A percentile compares a stretch with the other conserved stretches of the same genome.
Conservation (phyloP, 2,888 invertebrate species). For the Bombyx huttoni region DNA sequence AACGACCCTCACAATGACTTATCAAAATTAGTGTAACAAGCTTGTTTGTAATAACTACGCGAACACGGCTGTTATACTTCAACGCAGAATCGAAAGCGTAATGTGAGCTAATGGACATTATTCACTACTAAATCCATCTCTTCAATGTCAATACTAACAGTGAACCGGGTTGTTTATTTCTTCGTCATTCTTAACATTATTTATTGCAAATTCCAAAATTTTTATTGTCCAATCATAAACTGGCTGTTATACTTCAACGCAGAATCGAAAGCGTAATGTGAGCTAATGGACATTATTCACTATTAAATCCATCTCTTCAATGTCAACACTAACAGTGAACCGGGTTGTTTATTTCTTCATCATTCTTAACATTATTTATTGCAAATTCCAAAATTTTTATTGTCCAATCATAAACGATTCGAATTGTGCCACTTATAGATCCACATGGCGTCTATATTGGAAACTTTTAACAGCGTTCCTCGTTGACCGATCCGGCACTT, state of each 20-base stretch:
- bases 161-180: conserved; percentile 32
- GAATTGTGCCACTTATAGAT: conserved; percentile 24
- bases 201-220: conserved; percentile 47
- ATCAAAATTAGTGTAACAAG: conserved; percentile 24
- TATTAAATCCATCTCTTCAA: conserved; percentile 29
- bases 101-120: conserved; percentile 19
- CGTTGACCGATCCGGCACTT: conserved; percentile 23
- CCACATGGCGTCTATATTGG: conserved; percentile 38
- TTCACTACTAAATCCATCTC: conserved; percentile 27
- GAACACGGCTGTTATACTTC: conserved; percentile 17
- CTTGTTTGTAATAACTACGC: conserved; percentile 10
- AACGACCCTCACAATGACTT: conserved; percentile 47
- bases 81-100: conserved; percentile 16
- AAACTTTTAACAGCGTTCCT: conserved; percentile 49
- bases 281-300: conserved; percentile 17
- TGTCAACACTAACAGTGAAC: conserved; percentile 19
- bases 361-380: conserved; percentile 39
- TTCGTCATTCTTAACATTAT: conserved; percentile 33
- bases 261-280: conserved; percentile 17
- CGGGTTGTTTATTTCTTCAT: conserved; percentile 38
- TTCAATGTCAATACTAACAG: conserved; percentile 20
- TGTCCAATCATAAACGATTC: conserved; percentile 32
- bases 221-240: conserved; percentile 43
- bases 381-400: conserved; percentile 47
- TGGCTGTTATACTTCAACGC: conserved; percentile 18